Base-by-base conservation (phyloP, 2,888 invertebrate species). In the Stegophylla sp. region DNA sequence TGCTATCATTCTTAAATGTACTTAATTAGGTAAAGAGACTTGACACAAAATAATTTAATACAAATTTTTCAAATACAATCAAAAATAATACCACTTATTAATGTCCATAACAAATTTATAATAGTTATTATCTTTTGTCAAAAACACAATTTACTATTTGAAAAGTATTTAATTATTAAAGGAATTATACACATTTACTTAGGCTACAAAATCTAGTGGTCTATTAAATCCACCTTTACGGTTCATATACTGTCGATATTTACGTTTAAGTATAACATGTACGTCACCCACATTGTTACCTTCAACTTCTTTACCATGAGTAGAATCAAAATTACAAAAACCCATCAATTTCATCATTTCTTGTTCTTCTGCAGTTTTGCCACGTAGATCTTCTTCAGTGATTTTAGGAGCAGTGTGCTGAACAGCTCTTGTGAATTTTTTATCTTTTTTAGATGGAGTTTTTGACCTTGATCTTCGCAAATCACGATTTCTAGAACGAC, bases 241-340 rank as follows among this genome's bases (percentile, higher is more conserved):
- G 88, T 99, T 99, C 99, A 99, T 99, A 86, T 99, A 99, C 88
- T 99, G 98, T 85, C 98, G 92, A 87, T 97, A 98, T 88, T 97
- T 96, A 85, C 98, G 89, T 88, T 98, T 97, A 82, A 97, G 90
- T 83, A 97, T 96, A 82, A 98, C 95, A 87, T 98, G 97, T 83
- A 97, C 97, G 43, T 93, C 94, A n/a, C 96, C 97, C 77, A 92
- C 92, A 85, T 97, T 94, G 86, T 98, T 98, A 45, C 95, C 96
- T 0, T 93, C 92, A 0, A 98, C 97, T 88, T 95, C 94, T 88
- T 96, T 97, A 85, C 95, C 95, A 89, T 99, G 98, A 0, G 98
- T 98, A 0, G 95, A 92, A 86, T 97, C 95, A 87, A 99, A 99
- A 83, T 92, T 93, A 87, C 94, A 94, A 87, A 99, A 99, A 23